These are phyloP conservation scores for Pomacea maculata DNA, from an alignment of 1,140 invertebrate genomes.

Conservation along the genomic window DNA sequence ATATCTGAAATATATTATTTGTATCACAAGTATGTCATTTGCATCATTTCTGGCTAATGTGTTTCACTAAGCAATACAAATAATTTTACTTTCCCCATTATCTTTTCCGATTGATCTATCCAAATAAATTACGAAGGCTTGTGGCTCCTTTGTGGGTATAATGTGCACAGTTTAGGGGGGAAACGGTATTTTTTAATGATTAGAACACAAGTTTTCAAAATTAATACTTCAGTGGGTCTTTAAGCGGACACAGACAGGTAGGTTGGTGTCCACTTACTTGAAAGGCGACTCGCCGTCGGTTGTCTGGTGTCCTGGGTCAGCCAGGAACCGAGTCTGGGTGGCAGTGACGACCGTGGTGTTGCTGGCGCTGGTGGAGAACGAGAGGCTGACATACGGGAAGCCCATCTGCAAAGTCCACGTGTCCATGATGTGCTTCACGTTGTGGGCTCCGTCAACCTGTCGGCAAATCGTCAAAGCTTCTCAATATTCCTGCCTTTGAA, in stretches of 20 bases:
- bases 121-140: too few relatives aligned
- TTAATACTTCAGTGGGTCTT: too few relatives aligned
- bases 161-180: too few relatives aligned
- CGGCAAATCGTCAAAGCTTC: neutral
- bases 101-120: neutral
- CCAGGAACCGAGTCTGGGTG: constrained; percentile 60
- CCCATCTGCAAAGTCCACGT: constrained; percentile 65
- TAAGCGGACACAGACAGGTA: too few relatives aligned
- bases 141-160: too few relatives aligned
- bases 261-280: constrained; percentile 29
- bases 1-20: constrained; percentile 48
- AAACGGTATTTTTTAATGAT: too few relatives aligned
- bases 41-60: neutral
- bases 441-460: constrained; percentile 35
- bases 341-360: constrained; percentile 64
- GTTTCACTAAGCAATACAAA: neutral
- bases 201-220: too few relatives aligned
- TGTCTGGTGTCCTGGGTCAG: constrained; percentile 44
- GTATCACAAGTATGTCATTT: neutral
- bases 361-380: constrained; percentile 16
- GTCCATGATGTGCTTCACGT: constrained; percentile 63
- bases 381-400: constrained; percentile 55
- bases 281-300: constrained; percentile 51
- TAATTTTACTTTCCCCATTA: neutral
- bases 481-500: too few relatives aligned